Conservation (phyloP, 2,113 vertebrate species). For the Microcebus griseorufus region DNA sequence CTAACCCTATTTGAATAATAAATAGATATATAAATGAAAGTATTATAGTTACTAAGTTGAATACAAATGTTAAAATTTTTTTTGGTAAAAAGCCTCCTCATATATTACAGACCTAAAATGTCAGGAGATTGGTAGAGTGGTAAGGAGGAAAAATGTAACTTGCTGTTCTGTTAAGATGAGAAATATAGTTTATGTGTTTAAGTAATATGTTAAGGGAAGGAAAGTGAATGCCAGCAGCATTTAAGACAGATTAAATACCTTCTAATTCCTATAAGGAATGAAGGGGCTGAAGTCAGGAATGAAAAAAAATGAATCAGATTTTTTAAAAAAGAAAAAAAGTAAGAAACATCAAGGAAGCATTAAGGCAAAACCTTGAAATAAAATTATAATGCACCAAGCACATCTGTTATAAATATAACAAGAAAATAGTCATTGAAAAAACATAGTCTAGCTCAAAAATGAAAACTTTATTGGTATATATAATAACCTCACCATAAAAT, state of each 20-base stretch:
- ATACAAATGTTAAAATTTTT: background rate
- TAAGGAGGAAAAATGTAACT: background rate
- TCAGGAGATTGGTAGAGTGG: background rate
- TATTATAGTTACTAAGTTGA: background rate
- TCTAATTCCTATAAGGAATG: background rate
- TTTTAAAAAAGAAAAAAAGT: background rate
- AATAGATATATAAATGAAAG: background rate
- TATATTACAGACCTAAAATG: background rate
- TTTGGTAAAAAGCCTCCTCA: background rate
- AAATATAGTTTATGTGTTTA: background rate
- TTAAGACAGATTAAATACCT: background rate
- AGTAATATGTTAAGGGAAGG: conserved; percentile 30
- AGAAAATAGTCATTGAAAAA: background rate
- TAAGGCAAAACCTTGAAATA: background rate
- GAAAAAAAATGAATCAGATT: background rate
- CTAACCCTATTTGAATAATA: background rate
- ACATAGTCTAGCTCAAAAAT: background rate
- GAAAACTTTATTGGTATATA: background rate
- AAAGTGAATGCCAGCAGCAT: background rate
- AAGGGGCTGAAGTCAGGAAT: background rate
- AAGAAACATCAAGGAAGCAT: background rate
- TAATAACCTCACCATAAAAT: background rate
- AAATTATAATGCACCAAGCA: background rate
- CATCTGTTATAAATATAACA: background rate
- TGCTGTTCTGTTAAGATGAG: background rate